Percentiles rank a stretch among this genome's conserved stretches.
phyloP scores from a whole-genome alignment of 2,888 invertebrate genomes.

The Pristionchus entomophagus region DNA sequence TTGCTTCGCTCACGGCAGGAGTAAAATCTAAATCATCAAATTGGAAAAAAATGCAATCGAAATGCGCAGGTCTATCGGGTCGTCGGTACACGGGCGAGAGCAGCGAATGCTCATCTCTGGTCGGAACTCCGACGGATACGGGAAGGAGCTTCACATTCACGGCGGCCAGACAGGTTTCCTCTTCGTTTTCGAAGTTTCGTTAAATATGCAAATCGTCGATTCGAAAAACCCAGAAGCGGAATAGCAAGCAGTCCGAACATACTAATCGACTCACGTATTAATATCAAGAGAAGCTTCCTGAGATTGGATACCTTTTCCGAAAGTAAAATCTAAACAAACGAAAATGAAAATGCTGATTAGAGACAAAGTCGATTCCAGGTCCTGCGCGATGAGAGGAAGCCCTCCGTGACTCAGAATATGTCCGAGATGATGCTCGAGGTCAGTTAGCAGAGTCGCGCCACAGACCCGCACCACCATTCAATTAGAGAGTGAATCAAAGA shows the following conservation, averaged over 20 bases:
- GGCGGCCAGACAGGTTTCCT: constrained; percentile 52
- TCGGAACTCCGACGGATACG: constrained; percentile 75
- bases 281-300: too few species aligned
- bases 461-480: constrained; percentile 8
- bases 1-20: too few species aligned
- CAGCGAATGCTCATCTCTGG: constrained; percentile 73
- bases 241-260: too few species aligned
- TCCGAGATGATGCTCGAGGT: constrained; percentile 75
- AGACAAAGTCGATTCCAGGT: constrained; percentile 51
- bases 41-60: not conserved
- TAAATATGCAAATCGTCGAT: too few species aligned
- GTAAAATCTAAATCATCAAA: too few species aligned
- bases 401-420: constrained; percentile 73
- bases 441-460: not conserved
- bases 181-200: too few species aligned
- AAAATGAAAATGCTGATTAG: not conserved
- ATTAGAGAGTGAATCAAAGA: constrained; percentile 30
- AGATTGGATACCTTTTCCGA: too few species aligned
- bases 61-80: constrained; percentile 60
- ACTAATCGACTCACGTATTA: too few species aligned
- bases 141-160: constrained; percentile 68
- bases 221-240: too few species aligned
- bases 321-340: too few species aligned
- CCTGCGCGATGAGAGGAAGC: constrained; percentile 71
- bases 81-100: constrained; percentile 73